phyloP scores from a whole-genome alignment of 2,797 vertebrate species.

The Sarcophilus harrisii region DNA sequence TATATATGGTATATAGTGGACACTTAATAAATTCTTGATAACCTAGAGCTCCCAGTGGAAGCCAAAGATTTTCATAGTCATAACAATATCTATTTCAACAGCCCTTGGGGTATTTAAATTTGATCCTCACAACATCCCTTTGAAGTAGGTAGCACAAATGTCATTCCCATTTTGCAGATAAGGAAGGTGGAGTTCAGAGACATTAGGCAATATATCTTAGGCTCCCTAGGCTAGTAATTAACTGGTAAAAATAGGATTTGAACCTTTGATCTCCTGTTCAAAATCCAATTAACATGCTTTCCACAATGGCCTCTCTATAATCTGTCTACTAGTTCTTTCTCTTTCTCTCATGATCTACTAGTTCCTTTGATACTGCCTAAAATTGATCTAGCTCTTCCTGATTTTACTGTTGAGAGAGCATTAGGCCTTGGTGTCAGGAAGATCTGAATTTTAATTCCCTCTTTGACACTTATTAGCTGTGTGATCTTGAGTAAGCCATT shows the following conservation, averaged over 20 bases:
- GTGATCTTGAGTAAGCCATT: background rate
- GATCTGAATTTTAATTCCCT: background rate
- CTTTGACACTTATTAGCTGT: background rate
- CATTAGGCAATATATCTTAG: background rate
- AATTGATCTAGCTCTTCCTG: background rate
- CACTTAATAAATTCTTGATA: background rate
- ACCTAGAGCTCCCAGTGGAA: background rate
- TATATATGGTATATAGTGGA: background rate
- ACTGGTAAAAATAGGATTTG: background rate
- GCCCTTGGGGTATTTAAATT: background rate
- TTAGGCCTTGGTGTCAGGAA: background rate
- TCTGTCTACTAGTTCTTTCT: background rate
- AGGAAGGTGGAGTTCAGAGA: background rate
- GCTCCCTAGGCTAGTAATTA: background rate
- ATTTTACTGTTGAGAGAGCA: background rate
- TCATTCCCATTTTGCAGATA: background rate
- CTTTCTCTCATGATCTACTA: background rate
- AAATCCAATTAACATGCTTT: background rate
- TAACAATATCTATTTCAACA: background rate
- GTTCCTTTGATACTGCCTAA: background rate
- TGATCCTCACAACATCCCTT: background rate
- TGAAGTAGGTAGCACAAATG: background rate
- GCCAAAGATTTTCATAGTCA: background rate
- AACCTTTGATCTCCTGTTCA: background rate
- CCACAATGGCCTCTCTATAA: background rate